Evolutionary conservation across 2,113 vertebrate species (phyloP).

Genomic region (Progne subis): DNA sequence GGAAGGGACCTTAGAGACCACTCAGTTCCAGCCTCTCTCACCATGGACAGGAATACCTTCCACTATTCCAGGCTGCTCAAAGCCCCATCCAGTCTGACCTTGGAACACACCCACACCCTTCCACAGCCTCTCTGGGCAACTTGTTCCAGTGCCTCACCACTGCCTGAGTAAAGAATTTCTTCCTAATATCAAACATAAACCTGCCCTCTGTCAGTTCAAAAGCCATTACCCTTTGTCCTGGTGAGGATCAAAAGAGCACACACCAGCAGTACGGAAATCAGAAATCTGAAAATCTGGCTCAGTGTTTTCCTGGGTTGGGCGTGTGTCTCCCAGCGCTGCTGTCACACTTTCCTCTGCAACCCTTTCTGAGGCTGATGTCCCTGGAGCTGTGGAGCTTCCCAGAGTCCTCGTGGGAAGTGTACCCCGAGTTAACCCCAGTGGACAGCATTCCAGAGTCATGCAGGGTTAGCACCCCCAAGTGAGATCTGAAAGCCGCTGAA

Average conservation of each 20-base stretch:
- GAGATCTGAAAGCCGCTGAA: neutral
- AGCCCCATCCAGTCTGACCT: neutral
- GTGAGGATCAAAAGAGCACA: neutral
- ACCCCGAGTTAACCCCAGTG: neutral
- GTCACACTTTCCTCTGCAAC: neutral
- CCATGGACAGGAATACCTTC: neutral
- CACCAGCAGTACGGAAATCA: accelerated
- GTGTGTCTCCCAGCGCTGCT: neutral
- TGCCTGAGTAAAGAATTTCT: neutral
- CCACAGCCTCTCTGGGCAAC: neutral
- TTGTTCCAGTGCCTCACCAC: neutral
- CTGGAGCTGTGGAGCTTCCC: neutral
- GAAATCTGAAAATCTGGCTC: neutral
- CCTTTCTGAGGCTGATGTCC: neutral
- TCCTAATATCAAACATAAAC: neutral
- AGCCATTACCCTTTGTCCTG: neutral
- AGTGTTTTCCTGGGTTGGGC: neutral
- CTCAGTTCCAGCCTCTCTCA: neutral
- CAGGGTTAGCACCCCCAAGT: neutral
- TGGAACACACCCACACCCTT: neutral
- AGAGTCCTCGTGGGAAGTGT: neutral
- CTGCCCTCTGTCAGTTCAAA: neutral
- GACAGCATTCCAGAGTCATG: neutral
- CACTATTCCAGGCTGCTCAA: neutral
- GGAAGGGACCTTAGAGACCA: neutral